phyloP scores from a whole-genome alignment of 2,888 invertebrate species.

The Dolichomitus sp. region DNA sequence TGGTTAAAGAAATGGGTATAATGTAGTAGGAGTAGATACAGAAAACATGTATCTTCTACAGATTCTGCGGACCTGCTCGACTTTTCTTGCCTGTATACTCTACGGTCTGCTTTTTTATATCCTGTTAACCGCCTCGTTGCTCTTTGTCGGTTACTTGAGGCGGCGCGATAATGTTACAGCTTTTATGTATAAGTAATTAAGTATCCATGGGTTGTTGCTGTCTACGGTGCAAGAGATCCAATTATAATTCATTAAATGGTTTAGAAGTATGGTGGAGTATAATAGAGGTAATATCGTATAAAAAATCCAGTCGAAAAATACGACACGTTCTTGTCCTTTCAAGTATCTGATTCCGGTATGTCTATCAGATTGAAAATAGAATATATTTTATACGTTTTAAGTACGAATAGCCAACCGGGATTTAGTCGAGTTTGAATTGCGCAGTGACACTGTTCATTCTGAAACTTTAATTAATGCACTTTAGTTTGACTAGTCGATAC shows the following conservation, averaged over 20 bases:
- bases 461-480: no score
- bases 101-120: constrained; percentile 21
- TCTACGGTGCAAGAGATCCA: constrained; percentile 25
- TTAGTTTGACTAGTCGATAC: not conserved
- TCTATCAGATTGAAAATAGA: not conserved
- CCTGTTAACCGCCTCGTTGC: constrained; percentile 20
- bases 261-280: constrained; percentile 4
- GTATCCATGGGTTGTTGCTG: not conserved
- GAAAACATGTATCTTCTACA: constrained; percentile 43
- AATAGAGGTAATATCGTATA: not conserved
- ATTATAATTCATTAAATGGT: constrained; percentile 48
- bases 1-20: constrained; percentile 40
- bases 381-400: not conserved
- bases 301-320: not conserved
- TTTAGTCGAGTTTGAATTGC: not conserved
- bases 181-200: constrained; percentile 39
- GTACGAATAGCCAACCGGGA: not conserved
- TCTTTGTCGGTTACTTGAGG: constrained; percentile 42
- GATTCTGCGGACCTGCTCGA: not conserved
- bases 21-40: constrained; percentile 22
- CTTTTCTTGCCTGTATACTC: constrained; percentile 6
- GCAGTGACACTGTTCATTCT: no score
- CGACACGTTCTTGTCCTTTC: not conserved
- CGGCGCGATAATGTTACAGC: constrained; percentile 54
- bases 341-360: not conserved